Conservation (phyloP, 2,888 invertebrate genomes). For the Tiliacea aurago region DNA sequence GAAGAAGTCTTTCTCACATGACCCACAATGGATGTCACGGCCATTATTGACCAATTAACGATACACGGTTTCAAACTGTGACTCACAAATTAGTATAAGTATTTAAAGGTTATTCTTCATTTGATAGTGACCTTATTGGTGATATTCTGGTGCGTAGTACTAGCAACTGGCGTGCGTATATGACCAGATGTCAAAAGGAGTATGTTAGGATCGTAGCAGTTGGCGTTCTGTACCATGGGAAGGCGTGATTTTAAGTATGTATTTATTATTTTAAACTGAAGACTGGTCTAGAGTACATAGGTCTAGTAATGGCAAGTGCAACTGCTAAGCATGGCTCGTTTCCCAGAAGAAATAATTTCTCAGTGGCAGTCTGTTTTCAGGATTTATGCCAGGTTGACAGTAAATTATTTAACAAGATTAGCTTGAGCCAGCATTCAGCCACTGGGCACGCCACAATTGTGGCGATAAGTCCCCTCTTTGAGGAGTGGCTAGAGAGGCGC, state of each 20-base stretch:
- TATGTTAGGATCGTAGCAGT: no score
- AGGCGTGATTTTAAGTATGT: neutral
- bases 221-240: no score
- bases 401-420: neutral
- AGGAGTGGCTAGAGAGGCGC: no score
- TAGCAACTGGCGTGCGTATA: accelerated
- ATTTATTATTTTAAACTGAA: neutral
- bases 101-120: slow-evolving; percentile 5
- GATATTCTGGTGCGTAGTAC: neutral
- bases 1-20: neutral
- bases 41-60: slow-evolving; percentile 5
- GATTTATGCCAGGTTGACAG: neutral
- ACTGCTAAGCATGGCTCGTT: neutral
- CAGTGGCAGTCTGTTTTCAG: neutral
- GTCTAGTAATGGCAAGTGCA: neutral
- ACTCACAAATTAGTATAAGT: slow-evolving; percentile 19
- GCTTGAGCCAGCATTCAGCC: neutral
- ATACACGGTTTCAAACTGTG: neutral
- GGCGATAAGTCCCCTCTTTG: no score
- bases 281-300: neutral
- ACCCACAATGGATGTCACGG: slow-evolving; percentile 12
- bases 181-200: no score
- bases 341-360: no score
- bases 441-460: no score
- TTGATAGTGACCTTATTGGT: neutral